phyloP scores from a whole-genome alignment of 1,140 invertebrate genomes.

The Heterodera schachtii region DNA sequence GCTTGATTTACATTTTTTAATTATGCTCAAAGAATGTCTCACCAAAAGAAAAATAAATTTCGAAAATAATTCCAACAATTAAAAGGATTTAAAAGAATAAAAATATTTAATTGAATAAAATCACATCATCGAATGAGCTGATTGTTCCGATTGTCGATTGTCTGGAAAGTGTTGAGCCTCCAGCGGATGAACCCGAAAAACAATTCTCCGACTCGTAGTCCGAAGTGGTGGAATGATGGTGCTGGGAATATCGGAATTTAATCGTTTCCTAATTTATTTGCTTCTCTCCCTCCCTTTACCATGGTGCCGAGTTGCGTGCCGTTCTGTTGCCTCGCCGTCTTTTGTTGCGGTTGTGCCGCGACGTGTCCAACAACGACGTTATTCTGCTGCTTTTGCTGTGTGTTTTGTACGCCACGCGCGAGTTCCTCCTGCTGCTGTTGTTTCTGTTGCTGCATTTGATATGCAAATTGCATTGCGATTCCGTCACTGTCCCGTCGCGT shows the following conservation, averaged over 20 bases:
- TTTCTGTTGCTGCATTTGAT: slow-evolving; percentile 13
- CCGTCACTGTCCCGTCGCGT: slow-evolving; percentile 34
- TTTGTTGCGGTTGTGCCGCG: neutral
- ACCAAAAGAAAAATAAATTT: too few species aligned
- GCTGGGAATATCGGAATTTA: slow-evolving; percentile 49
- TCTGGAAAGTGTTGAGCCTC: slow-evolving; percentile 46
- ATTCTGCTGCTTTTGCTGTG: neutral
- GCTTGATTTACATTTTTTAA: too few species aligned
- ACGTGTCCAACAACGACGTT: neutral
- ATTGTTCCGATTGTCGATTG: slow-evolving; percentile 61
- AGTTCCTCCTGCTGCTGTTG: slow-evolving; percentile 5
- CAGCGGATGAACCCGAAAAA: slow-evolving; percentile 34
- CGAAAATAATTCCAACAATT: slow-evolving; percentile 8
- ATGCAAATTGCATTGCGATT: neutral
- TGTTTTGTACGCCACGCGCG: neutral
- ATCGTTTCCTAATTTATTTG: too few species aligned
- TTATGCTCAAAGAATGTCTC: too few species aligned
- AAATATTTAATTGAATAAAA: slow-evolving; percentile 25
- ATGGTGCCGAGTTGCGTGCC: neutral
- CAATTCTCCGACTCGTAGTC: slow-evolving; percentile 50
- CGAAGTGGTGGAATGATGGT: slow-evolving; percentile 72
- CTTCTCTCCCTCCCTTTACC: too few species aligned
- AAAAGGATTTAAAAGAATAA: neutral
- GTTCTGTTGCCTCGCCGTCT: neutral
- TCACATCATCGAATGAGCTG: slow-evolving; percentile 56